phyloP scores from a whole-genome alignment of 2,113 vertebrate species.

The Sprattus sprattus region DNA sequence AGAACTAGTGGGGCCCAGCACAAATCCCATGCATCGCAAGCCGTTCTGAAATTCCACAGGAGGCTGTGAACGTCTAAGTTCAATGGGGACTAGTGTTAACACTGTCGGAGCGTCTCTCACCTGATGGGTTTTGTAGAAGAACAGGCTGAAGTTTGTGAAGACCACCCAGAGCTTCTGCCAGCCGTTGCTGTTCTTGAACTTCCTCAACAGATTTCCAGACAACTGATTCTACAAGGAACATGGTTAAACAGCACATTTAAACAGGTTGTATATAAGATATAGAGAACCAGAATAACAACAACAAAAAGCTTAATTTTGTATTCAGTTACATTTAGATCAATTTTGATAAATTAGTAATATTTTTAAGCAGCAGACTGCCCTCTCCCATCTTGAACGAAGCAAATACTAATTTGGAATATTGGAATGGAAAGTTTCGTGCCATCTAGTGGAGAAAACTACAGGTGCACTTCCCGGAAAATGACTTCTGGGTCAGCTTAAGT shows the following conservation, averaged over 20 bases:
- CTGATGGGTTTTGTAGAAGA: constrained; percentile 99
- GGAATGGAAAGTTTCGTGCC: background rate
- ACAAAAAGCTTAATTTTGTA: background rate
- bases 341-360: background rate
- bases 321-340: background rate
- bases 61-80: background rate
- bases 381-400: background rate
- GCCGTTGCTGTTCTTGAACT: constrained; percentile 99
- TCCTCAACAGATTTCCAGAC: constrained; percentile 93
- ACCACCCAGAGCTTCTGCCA: constrained; percentile 99
- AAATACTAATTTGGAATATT: background rate
- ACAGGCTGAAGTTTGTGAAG: constrained; percentile 98
- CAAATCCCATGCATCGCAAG: background rate
- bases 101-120: constrained; percentile 62
- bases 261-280: background rate
- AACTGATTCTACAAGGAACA: constrained; percentile 85
- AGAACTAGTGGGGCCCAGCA: background rate
- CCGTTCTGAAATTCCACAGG: background rate
- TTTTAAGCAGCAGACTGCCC: background rate
- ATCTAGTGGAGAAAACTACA: constrained; percentile 13
- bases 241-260: background rate
- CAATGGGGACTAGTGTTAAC: background rate
- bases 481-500: background rate
- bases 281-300: background rate
- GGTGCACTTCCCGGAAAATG: background rate